A percentile compares a stretch with the other conserved stretches of the same genome.
phyloP scores from a whole-genome alignment of 1,140 invertebrate species.

The Linepithema humile region DNA sequence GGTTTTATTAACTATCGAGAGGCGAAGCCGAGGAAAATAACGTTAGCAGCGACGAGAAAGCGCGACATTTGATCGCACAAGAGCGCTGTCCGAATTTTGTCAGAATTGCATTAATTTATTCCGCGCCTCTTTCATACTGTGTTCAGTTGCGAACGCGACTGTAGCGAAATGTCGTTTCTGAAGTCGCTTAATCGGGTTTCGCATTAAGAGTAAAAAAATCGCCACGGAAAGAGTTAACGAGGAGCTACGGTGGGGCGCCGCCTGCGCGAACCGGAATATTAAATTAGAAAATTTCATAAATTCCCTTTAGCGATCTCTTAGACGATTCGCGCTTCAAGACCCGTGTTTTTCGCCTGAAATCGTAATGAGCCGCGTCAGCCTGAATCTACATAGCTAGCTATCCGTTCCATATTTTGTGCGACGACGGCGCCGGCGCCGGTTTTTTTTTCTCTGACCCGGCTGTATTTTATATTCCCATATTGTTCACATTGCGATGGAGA shows the following conservation, averaged over 20 bases:
- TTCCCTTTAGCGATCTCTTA: slow-evolving; percentile 83
- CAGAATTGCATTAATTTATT: slow-evolving; percentile 59
- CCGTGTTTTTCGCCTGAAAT: slow-evolving; percentile 82
- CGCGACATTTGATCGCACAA: slow-evolving; percentile 12
- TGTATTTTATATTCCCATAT: background rate
- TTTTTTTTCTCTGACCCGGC: slow-evolving; percentile 8
- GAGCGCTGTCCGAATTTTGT: slow-evolving; percentile 35
- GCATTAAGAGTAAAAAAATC: slow-evolving; percentile 76
- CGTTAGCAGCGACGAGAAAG: background rate
- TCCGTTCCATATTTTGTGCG: slow-evolving; percentile 16
- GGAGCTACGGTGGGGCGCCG: slow-evolving; percentile 57
- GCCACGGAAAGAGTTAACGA: slow-evolving; percentile 74
- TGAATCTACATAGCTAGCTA: slow-evolving; percentile 70
- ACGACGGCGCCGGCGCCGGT: slow-evolving; percentile 1
- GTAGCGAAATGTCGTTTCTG: slow-evolving; percentile 62
- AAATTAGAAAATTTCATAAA: slow-evolving; percentile 84
- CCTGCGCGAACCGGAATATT: slow-evolving; percentile 81
- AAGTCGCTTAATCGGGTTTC: slow-evolving; percentile 67
- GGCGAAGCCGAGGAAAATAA: slow-evolving; percentile 16
- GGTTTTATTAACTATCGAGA: slow-evolving; percentile 32
- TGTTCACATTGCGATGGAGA: background rate
- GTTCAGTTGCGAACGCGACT: too few species aligned
- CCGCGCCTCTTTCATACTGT: slow-evolving; percentile 28
- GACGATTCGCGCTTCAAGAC: slow-evolving; percentile 75
- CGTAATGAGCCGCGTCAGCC: slow-evolving; percentile 78